These are phyloP conservation scores for Mellilla xanthometata DNA, from an alignment of 2,888 invertebrate genomes.

Conservation along the genomic window DNA sequence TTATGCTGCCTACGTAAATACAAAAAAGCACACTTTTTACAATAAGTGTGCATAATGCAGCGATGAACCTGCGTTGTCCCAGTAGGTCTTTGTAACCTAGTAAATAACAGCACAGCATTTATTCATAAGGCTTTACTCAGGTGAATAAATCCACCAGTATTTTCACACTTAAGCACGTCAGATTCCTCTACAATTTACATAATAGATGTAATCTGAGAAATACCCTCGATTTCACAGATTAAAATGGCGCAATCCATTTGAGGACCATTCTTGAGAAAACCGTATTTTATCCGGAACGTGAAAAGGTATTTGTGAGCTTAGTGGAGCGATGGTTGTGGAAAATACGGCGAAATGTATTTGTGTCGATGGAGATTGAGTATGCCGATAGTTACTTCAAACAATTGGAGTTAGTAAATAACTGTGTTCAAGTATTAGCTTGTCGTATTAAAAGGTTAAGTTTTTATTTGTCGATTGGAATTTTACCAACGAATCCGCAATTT, in stretches of 20 bases:
- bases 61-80: too few relatives aligned
- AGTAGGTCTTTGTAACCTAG: too few relatives aligned
- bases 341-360: slow-evolving; percentile 8
- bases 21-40: too few relatives aligned
- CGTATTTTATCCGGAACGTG: slow-evolving; percentile 13
- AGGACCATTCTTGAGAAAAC: slow-evolving; percentile 6
- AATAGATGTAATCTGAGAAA: slow-evolving; percentile 30
- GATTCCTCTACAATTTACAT: slow-evolving; percentile 23
- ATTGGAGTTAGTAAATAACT: too few relatives aligned
- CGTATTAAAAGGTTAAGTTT: too few relatives aligned
- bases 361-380: not conserved
- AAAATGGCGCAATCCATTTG: slow-evolving; percentile 26
- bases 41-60: too few relatives aligned
- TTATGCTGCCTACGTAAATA: too few relatives aligned
- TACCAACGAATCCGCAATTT: too few relatives aligned
- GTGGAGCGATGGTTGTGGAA: slow-evolving; percentile 7
- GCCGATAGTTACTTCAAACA: not conserved
- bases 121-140: not conserved
- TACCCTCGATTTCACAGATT: slow-evolving; percentile 18
- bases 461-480: too few relatives aligned
- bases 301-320: slow-evolving; percentile 16
- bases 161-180: not conserved
- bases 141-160: not conserved
- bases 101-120: too few relatives aligned
- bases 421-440: too few relatives aligned